phyloP scores from a whole-genome alignment of 2,797 vertebrate species.

The Chanos chanos region DNA sequence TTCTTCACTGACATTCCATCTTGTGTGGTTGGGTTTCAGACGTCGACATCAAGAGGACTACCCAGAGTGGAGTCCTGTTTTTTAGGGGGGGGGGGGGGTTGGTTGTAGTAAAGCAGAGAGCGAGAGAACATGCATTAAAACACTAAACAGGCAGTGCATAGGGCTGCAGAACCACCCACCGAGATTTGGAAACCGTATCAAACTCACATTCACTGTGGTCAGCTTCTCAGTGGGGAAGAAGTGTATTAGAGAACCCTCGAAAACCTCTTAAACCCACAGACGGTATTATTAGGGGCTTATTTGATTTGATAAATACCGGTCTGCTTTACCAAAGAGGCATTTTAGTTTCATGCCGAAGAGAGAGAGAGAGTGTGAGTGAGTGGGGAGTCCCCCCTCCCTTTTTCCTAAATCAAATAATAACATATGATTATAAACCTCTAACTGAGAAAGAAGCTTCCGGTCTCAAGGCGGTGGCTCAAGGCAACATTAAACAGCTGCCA shows the following conservation, averaged over 20 bases:
- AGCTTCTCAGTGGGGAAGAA: conserved; percentile 41
- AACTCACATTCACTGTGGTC: conserved; percentile 47
- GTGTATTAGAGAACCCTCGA: conserved; percentile 41
- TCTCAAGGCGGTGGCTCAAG: conserved; percentile 20
- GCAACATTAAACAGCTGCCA: conserved; percentile 34
- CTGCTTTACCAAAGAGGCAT: conserved; percentile 10
- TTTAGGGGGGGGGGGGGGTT: too few relatives aligned
- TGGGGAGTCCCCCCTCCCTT: conserved; percentile 5
- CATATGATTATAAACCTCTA: conserved; percentile 36
- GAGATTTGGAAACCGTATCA: conserved; percentile 47
- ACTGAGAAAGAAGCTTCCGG: conserved; percentile 6
- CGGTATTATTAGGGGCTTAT: conserved; percentile 42
- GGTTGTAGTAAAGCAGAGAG: conserved; percentile 23
- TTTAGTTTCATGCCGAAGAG: conserved; percentile 5
- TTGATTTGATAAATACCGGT: conserved; percentile 28
- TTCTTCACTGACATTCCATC: conserved; percentile 4
- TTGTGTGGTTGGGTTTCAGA: too few relatives aligned
- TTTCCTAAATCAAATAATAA: conserved; percentile 36
- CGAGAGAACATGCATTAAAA: conserved; percentile 22
- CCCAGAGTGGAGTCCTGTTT: too few relatives aligned
- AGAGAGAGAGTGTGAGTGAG: conserved; percentile 16
- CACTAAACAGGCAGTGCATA: conserved; percentile 15
- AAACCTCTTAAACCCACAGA: conserved; percentile 43
- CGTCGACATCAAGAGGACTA: too few relatives aligned
- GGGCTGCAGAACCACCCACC: conserved; percentile 45